Conservation (phyloP, 2,113 vertebrate genomes). For the Gasterosteus aculeatus region DNA sequence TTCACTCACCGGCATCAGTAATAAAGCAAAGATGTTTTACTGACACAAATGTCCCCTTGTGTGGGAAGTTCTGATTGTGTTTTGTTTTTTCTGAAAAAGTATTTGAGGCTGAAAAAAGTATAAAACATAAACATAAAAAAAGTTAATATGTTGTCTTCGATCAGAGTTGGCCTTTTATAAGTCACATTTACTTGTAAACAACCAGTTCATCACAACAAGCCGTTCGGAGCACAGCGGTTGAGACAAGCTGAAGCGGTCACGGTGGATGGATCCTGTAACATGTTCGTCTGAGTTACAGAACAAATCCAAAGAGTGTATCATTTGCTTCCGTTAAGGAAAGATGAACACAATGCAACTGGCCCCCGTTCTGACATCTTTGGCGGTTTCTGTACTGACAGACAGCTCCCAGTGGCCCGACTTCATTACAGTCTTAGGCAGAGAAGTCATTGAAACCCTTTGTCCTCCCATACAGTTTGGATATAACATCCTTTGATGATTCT, state of each 20-base stretch:
- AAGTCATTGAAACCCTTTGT: neutral
- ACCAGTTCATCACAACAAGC: constrained; percentile 2
- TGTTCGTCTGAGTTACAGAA: constrained; percentile 36
- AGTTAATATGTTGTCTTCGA: neutral
- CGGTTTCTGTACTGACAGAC: constrained; percentile 3
- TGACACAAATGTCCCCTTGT: neutral
- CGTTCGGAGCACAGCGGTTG: neutral
- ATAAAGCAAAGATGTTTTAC: neutral
- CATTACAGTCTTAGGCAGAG: neutral
- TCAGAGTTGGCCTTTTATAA: neutral
- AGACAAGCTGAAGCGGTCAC: neutral
- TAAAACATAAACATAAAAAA: neutral
- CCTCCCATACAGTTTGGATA: neutral
- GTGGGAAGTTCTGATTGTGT: neutral
- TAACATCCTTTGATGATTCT: neutral
- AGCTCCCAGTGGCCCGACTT: neutral
- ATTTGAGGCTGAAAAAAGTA: neutral
- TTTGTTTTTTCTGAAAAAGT: neutral
- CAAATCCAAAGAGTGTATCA: neutral
- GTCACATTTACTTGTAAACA: neutral
- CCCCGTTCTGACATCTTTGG: constrained; percentile 1
- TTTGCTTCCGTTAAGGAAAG: constrained; percentile 19
- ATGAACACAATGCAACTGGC: constrained; percentile 28
- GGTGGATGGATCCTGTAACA: constrained; percentile 10
- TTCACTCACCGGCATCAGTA: neutral